These are phyloP conservation scores for Malacoctenus gilli DNA, from an alignment of 2,797 vertebrate genomes.

Conservation along the genomic window DNA sequence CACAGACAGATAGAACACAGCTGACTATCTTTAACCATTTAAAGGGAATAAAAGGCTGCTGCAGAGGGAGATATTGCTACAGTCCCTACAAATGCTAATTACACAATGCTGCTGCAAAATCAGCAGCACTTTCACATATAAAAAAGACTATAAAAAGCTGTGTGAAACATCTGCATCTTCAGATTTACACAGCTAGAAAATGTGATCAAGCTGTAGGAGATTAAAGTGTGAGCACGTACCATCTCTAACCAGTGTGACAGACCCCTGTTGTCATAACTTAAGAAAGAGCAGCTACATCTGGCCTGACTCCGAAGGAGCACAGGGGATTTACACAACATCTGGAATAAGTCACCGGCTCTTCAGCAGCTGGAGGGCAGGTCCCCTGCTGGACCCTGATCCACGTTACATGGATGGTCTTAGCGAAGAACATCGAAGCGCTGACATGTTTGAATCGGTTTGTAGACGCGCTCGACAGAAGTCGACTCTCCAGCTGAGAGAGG, in stretches of 20 bases:
- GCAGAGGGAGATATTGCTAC: slow-evolving; percentile 37
- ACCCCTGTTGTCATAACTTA: slow-evolving; percentile 19
- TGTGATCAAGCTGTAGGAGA: slow-evolving; percentile 40
- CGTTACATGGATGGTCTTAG: slow-evolving; percentile 17
- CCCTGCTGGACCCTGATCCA: slow-evolving; percentile 13
- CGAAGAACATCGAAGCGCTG: slow-evolving; percentile 11
- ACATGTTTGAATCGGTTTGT: no score
- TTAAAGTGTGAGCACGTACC: slow-evolving; percentile 40
- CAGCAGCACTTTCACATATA: slow-evolving; percentile 41
- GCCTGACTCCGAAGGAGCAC: neutral
- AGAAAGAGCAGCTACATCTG: neutral
- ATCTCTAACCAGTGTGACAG: slow-evolving; percentile 45
- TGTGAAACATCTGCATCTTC: slow-evolving; percentile 38
- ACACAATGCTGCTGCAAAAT: slow-evolving; percentile 60
- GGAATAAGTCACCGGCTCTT: slow-evolving; percentile 24
- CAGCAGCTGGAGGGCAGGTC: slow-evolving; percentile 25
- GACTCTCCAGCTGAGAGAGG: slow-evolving; percentile 9
- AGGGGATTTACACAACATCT: slow-evolving; percentile 35
- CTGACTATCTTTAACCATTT: slow-evolving; percentile 6
- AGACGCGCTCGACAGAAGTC: no score
- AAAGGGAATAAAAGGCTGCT: slow-evolving; percentile 17
- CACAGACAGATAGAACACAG: neutral
- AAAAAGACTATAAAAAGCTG: slow-evolving; percentile 62
- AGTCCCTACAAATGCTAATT: slow-evolving; percentile 58
- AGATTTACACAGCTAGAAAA: slow-evolving; percentile 54